These are phyloP conservation scores for Cydia amplana DNA, from an alignment of 1,140 invertebrate species.

Conservation along the genomic window DNA sequence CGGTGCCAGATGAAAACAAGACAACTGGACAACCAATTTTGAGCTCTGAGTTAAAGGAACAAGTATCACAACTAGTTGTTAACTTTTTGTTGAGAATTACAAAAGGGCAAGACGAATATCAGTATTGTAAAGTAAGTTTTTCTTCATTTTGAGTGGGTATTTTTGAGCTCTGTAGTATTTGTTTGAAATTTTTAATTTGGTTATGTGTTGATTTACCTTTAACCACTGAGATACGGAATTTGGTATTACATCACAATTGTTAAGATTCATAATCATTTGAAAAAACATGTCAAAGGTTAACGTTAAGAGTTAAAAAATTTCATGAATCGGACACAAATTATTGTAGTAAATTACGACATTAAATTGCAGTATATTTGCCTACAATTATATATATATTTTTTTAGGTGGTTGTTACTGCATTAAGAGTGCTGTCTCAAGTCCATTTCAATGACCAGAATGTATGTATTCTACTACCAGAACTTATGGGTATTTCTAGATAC, in stretches of 20 bases:
- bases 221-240: too few relatives aligned
- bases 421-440: constrained; percentile 63
- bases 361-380: too few relatives aligned
- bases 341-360: too few relatives aligned
- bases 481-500: constrained; percentile 62
- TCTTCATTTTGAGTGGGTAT: constrained; percentile 16
- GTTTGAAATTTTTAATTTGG: neutral
- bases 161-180: constrained; percentile 24
- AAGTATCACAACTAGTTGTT: constrained; percentile 53
- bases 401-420: constrained; percentile 64
- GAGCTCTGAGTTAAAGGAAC: constrained; percentile 48
- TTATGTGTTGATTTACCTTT: neutral
- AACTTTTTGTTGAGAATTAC: constrained; percentile 59
- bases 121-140: constrained; percentile 66
- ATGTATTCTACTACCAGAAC: constrained; percentile 53
- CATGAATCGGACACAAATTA: too few relatives aligned
- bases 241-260: too few relatives aligned
- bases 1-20: constrained; percentile 52
- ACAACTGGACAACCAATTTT: constrained; percentile 38
- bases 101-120: constrained; percentile 62
- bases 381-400: constrained; percentile 38
- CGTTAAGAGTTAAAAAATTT: too few relatives aligned
- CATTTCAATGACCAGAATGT: constrained; percentile 61
- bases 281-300: too few relatives aligned
- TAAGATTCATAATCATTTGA: too few relatives aligned